phyloP scores from a whole-genome alignment of 2,888 invertebrate genomes.

The Chloroclysta siterata region DNA sequence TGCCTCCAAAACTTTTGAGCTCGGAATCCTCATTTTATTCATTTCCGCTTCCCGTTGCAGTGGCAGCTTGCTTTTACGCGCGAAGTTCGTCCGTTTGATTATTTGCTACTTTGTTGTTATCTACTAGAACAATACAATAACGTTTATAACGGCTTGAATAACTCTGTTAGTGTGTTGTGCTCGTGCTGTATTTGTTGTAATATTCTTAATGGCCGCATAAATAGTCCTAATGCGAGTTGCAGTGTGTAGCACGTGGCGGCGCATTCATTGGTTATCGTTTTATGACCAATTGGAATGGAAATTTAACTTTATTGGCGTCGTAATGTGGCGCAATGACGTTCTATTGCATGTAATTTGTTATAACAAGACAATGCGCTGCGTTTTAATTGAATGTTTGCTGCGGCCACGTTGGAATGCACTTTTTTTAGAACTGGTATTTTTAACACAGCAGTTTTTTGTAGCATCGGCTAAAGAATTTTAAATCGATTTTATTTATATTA shows the following conservation, averaged over 20 bases:
- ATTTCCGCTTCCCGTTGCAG: conserved; percentile 19
- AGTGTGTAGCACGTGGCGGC: conserved; percentile 11
- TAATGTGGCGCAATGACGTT: conserved; percentile 16
- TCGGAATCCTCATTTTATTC: conserved; percentile 19
- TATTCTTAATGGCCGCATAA: conserved; percentile 5
- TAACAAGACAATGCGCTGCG: conserved; percentile 21
- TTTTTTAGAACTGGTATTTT: neutral
- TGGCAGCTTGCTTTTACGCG: conserved; percentile 21
- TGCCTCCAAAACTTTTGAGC: conserved; percentile 16
- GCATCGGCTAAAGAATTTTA: too few relatives aligned
- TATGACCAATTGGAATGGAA: conserved; percentile 21
- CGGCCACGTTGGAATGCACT: neutral
- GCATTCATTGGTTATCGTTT: conserved; percentile 25
- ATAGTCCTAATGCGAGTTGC: conserved; percentile 12
- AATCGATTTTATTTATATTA: too few relatives aligned
- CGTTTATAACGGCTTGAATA: conserved; percentile 6
- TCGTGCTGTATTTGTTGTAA: conserved; percentile 4
- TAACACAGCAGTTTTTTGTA: neutral
- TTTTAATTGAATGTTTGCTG: conserved; percentile 21
- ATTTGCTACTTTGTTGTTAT: conserved; percentile 18
- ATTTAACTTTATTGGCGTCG: conserved; percentile 24
- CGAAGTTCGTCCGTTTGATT: conserved; percentile 10
- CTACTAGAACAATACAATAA: conserved; percentile 4
- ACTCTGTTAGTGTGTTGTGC: neutral
- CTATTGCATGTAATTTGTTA: conserved; percentile 24